Evolutionary conservation across 2,888 invertebrate species (phyloP), one percentile per base, ranked within the genome.

Genomic region (Andrena minutula): DNA sequence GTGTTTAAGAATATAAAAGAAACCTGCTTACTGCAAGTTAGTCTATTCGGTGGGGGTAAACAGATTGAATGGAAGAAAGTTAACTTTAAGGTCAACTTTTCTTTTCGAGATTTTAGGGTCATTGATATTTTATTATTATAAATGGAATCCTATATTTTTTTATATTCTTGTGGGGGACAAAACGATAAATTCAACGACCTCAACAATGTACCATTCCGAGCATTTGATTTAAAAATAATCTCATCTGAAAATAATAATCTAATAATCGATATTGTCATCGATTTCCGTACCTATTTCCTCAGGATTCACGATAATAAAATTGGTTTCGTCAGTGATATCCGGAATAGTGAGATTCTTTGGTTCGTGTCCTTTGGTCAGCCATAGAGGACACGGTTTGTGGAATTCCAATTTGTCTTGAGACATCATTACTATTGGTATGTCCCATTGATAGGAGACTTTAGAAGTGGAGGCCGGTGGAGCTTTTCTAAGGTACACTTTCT

Each of bases 251-350:
- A 41, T 41, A 41, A 41, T 41, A 56, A 56, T 12, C 16, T 30
- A 16, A 28, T 8, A 60, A 12, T 60, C 6, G 2, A 60, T n/a
- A n/a, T 30, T 60, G 30, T 7, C 7, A 41, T 51, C 1, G 10
- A 3, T 23, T 32, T 2, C 8, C 94, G 92, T 91, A 96, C 97
- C 97, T 83, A 97, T 97, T 94, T 98, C 97, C 90, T 97, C 97
- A 5, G 97, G 97, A 94, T 98, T 98, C 0, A 97, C 95, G 74
- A 98, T 96, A 66, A 98, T 95, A 90, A 97, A 97, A 69, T 96
- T 93, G 66, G 96, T 94, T 30, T 94, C 94, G 0, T 90, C 92
- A 0, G 96, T 96, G 89, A 96, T 93, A 75, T 95, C 94, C 0
- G 90, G 90, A 0, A 97, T 89, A 8, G 93, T 94, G 0, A 96